These are phyloP conservation scores for Ivindomyrus marchei DNA, from an alignment of 2,113 vertebrate species.

Conservation along the genomic window DNA sequence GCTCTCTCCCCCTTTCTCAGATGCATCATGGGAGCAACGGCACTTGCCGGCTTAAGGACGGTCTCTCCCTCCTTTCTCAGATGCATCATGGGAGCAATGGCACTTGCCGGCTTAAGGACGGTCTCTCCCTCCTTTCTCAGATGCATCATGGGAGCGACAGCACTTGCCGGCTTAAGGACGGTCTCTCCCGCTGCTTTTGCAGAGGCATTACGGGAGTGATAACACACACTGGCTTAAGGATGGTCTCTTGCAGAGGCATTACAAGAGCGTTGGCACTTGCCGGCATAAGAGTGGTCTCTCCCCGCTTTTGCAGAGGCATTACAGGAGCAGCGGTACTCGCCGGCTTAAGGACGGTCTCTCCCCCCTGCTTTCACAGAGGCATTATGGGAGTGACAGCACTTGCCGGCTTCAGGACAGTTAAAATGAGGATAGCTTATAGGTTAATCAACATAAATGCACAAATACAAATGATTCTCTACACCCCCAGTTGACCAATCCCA, in stretches of 20 bases:
- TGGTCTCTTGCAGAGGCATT: neutral
- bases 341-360: neutral
- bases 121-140: neutral
- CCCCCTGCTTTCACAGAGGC: neutral
- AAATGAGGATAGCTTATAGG: neutral
- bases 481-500: neutral
- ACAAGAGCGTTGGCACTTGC: neutral
- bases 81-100: neutral
- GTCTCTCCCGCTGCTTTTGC: neutral
- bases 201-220: neutral
- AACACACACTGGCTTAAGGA: neutral
- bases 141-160: neutral
- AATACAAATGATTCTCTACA: neutral
- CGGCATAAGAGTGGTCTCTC: neutral
- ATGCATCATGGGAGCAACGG: neutral
- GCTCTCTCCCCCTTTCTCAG: neutral
- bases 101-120: neutral
- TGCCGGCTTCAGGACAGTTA: neutral
- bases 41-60: neutral
- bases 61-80: neutral
- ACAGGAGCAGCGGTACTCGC: neutral
- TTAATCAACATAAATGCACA: neutral
- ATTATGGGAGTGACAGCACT: neutral
- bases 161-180: neutral
- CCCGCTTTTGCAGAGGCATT: neutral